Percentiles rank a stretch among this genome's conserved stretches.
Evolutionary conservation across 2,888 invertebrate genomes (phyloP).

Genomic region (Morinoia aosen): DNA sequence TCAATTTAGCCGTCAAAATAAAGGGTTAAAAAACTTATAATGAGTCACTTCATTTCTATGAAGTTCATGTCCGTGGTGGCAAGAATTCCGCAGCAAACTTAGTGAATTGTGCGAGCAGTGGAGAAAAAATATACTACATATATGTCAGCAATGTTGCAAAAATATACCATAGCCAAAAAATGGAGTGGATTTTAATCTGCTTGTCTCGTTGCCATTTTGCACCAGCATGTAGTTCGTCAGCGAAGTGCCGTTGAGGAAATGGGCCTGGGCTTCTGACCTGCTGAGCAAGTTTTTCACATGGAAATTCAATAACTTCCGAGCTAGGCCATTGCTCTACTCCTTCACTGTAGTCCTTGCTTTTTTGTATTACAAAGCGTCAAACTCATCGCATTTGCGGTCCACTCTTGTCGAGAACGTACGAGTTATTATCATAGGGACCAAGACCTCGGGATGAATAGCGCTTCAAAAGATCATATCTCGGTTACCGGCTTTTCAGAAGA

Average conservation of each 20-base stretch:
- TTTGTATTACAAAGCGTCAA: background rate
- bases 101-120: background rate
- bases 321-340: background rate
- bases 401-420: background rate
- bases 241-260: background rate
- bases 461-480: background rate
- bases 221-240: background rate
- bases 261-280: background rate
- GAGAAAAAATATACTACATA: background rate
- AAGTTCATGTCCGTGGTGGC: background rate
- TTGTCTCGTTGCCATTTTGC: background rate
- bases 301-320: background rate
- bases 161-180: background rate
- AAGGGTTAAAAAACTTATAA: background rate
- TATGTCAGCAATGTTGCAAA: background rate
- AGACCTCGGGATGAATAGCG: background rate
- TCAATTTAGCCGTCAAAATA: background rate
- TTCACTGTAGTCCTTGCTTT: background rate
- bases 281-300: background rate
- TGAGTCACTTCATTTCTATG: background rate
- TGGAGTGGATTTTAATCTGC: background rate
- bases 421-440: background rate
- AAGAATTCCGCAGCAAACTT: background rate
- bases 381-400: background rate
- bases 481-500: slow-evolving; percentile 10